A percentile compares a stretch with the other conserved stretches of the same genome.
These are phyloP conservation scores for Rhimphoctona megacephalus DNA, from an alignment of 2,888 invertebrate species.

Conservation along the genomic window DNA sequence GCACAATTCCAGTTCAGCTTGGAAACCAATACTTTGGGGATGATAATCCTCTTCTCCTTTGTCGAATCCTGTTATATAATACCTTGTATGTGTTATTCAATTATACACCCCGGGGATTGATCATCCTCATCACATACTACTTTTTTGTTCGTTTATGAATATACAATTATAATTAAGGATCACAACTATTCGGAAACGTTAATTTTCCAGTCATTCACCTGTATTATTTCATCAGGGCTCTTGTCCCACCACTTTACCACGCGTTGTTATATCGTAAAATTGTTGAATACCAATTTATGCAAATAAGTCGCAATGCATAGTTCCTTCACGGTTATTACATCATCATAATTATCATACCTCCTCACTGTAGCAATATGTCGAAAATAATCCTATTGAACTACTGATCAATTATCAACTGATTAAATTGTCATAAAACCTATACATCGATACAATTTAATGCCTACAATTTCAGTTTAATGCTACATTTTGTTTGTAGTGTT, in stretches of 20 bases:
- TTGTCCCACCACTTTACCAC: background rate
- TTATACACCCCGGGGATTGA: background rate
- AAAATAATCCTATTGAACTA: slow-evolving; percentile 39
- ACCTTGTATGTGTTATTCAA: background rate
- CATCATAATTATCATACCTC: background rate
- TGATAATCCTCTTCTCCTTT: slow-evolving; percentile 56
- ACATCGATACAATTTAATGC: background rate
- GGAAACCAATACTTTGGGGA: slow-evolving; percentile 51
- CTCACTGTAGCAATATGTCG: background rate
- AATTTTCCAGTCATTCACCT: slow-evolving; percentile 24
- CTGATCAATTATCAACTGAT: background rate
- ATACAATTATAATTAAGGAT: slow-evolving; percentile 47
- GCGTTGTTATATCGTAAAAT: background rate
- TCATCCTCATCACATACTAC: background rate
- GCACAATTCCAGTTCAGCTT: slow-evolving; percentile 37
- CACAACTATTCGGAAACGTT: background rate
- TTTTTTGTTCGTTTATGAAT: slow-evolving; percentile 21
- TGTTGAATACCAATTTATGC: background rate
- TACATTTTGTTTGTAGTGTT: background rate
- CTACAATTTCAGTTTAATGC: background rate
- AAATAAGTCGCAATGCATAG: background rate
- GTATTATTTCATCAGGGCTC: slow-evolving; percentile 35
- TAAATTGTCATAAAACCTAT: background rate
- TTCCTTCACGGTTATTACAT: background rate
- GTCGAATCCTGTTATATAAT: slow-evolving; percentile 55